A percentile compares a stretch with the other conserved stretches of the same genome.
Conservation (phyloP, 2,113 vertebrate species). For the Ammodramus savannarum region DNA sequence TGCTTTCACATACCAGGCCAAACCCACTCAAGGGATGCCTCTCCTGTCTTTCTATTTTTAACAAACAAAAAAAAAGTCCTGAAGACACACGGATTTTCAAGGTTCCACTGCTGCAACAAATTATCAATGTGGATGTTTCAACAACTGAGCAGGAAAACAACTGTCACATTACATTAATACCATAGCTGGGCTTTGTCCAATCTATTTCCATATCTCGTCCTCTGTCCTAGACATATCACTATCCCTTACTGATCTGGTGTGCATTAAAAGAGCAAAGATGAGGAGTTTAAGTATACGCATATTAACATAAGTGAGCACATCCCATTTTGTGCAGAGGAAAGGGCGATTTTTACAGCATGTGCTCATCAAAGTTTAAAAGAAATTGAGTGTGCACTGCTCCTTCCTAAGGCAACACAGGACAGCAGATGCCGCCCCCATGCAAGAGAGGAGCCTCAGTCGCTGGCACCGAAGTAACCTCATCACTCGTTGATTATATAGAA, state of each 20-base stretch:
- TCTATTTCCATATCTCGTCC: background rate
- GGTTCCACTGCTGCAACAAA: constrained; percentile 29
- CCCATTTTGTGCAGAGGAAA: background rate
- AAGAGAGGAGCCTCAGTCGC: background rate
- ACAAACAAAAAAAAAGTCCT: background rate
- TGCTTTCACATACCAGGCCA: constrained; percentile 60
- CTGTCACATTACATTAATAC: constrained; percentile 35
- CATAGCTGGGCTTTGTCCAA: background rate
- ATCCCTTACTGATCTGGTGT: background rate
- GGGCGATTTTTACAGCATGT: background rate
- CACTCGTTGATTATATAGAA: background rate
- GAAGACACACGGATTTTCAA: constrained; percentile 34
- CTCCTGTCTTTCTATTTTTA: constrained; percentile 75
- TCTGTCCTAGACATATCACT: background rate
- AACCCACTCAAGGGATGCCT: constrained; percentile 70
- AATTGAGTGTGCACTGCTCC: background rate
- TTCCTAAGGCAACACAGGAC: background rate
- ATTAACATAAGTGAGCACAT: background rate
- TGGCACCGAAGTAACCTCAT: background rate
- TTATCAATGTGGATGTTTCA: constrained; percentile 36
- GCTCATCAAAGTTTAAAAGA: background rate
- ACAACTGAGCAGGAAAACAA: constrained; percentile 47
- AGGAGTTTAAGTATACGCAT: background rate
- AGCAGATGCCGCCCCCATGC: background rate
- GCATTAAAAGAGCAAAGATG: background rate